A percentile compares a stretch with the other conserved stretches of the same genome.
These are phyloP conservation scores for Phalanger gymnotis DNA, from an alignment of 2,797 vertebrate species.

Conservation along the genomic window DNA sequence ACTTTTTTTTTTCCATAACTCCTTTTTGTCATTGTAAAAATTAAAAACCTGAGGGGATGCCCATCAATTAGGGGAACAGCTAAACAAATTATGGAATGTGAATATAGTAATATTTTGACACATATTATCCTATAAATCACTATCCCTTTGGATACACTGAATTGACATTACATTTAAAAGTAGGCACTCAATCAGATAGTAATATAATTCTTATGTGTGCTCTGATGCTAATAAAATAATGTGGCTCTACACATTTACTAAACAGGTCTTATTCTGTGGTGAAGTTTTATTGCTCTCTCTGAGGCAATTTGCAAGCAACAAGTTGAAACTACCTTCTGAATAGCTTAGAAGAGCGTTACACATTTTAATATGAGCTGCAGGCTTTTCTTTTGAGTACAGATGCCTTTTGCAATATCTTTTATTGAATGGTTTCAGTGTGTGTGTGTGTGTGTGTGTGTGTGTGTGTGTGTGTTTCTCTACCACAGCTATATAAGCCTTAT, in stretches of 20 bases:
- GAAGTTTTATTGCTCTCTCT: conserved; percentile 28
- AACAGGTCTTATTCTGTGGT: conserved; percentile 41
- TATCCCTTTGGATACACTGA: conserved; percentile 1
- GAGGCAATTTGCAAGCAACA: conserved; percentile 48
- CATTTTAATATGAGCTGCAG: conserved; percentile 54
- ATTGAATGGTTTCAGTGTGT: neutral
- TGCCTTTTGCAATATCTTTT: conserved; percentile 32
- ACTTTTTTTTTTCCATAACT: neutral
- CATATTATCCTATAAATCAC: conserved; percentile 54
- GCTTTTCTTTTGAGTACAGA: conserved; percentile 22
- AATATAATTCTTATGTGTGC: conserved; percentile 52
- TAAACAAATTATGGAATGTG: neutral
- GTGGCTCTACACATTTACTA: conserved; percentile 24
- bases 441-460: neutral
- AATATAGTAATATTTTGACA: neutral
- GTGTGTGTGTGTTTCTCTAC: neutral
- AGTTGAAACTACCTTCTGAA: conserved; percentile 33
- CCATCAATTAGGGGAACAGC: neutral
- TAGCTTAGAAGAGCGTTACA: conserved; percentile 32
- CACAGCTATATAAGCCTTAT: neutral
- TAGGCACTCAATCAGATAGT: neutral
- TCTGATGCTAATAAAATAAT: conserved; percentile 6
- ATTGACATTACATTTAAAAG: conserved; percentile 30
- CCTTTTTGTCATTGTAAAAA: neutral
- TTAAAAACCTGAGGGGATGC: neutral